Conservation (phyloP, 30 jellyfish, hydroid and myxozoan species). For the Pelagia noctiluca region DNA sequence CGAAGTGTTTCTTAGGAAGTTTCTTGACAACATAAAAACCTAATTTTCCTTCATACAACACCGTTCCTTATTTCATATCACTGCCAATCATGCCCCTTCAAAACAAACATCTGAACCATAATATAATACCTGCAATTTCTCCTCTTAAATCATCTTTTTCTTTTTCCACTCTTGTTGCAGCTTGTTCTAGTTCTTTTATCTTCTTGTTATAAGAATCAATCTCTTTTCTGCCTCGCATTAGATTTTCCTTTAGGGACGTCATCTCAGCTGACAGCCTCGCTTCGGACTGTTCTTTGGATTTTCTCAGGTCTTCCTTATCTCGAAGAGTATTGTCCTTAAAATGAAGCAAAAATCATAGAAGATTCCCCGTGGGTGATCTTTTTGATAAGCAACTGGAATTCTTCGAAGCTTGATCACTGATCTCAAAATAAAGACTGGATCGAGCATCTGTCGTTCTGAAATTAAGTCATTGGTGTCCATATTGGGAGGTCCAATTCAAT, state of each 20-base stretch:
- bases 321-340: slow-evolving; percentile 21
- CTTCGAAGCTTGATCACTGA: too few relatives aligned
- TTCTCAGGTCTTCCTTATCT: slow-evolving; percentile 49
- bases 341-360: neutral
- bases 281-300: slow-evolving; percentile 56
- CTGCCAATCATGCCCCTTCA: too few relatives aligned
- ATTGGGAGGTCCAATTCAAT: too few relatives aligned
- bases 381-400: too few relatives aligned
- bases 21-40: too few relatives aligned
- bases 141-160: slow-evolving; percentile 78
- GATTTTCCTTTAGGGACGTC: slow-evolving; percentile 50
- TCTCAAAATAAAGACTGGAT: too few relatives aligned
- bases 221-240: slow-evolving; percentile 18
- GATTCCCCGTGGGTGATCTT: neutral
- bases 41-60: too few relatives aligned
- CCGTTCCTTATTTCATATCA: too few relatives aligned
- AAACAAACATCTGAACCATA: too few relatives aligned
- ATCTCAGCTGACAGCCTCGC: slow-evolving; percentile 60
- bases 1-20: too few relatives aligned
- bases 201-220: slow-evolving; percentile 18
- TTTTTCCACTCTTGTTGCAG: slow-evolving; percentile 42
- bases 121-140: slow-evolving; percentile 72
- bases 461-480: too few relatives aligned
- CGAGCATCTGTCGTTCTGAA: too few relatives aligned
- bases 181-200: slow-evolving; percentile 19